Evolutionary conservation across 2,797 vertebrate species (phyloP).

Genomic region (Pangasius macronema): DNA sequence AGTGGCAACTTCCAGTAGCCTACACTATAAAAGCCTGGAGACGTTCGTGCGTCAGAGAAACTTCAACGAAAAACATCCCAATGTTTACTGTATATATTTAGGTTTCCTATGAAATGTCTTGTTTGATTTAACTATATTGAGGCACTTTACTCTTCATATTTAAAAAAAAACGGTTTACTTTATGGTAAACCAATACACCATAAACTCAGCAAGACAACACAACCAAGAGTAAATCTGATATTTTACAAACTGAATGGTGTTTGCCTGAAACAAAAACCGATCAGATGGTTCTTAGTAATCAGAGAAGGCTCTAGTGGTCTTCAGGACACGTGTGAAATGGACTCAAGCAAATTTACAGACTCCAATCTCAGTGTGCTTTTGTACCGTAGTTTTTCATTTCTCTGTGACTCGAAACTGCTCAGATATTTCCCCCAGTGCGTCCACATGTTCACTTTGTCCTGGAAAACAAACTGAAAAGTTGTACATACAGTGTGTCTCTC

Average conservation of each 20-base stretch:
- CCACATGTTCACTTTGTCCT: conserved; percentile 26
- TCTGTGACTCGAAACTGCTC: conserved; percentile 52
- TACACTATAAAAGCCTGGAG: conserved; percentile 11
- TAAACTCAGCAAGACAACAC: conserved; percentile 17
- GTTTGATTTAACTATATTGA: conserved; percentile 41
- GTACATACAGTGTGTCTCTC: conserved; percentile 70
- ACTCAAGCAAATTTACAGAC: not conserved
- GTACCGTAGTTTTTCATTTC: conserved; percentile 54
- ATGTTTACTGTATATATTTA: conserved; percentile 35
- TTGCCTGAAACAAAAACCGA: not conserved
- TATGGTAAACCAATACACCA: not conserved
- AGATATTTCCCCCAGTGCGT: conserved; percentile 5
- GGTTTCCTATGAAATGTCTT: conserved; percentile 39
- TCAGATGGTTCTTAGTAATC: conserved; percentile 7
- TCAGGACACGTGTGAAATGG: conserved; percentile 24
- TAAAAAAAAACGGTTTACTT: conserved; percentile 24
- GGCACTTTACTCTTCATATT: conserved; percentile 54
- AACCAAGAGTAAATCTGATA: conserved; percentile 6
- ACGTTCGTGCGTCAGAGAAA: conserved; percentile 13
- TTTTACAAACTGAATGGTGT: not conserved
- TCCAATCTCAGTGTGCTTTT: conserved; percentile 50
- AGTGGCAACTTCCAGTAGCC: conserved; percentile 8
- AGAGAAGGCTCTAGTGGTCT: not conserved
- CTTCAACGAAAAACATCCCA: conserved; percentile 16
- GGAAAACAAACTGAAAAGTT: conserved; percentile 56